Conservation (phyloP, 2,888 invertebrate species). For the Seira sanloemensis region DNA sequence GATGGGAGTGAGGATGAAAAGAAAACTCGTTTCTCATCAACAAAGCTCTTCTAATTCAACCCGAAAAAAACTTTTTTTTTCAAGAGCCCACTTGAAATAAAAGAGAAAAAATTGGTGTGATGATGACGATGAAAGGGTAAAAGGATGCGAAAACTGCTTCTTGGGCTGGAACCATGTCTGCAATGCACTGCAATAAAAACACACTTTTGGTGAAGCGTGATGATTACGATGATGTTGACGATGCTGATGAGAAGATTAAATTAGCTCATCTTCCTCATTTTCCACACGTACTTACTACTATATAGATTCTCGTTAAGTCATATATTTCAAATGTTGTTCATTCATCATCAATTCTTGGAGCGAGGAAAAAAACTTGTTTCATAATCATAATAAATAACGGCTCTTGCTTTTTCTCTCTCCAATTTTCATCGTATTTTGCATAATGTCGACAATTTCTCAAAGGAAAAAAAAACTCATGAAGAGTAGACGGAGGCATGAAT, state of each 20-base stretch:
- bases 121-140: neutral
- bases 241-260: conserved; percentile 22
- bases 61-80: neutral
- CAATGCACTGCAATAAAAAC: neutral
- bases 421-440: neutral
- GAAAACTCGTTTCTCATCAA: neutral
- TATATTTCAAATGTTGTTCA: conserved; percentile 1
- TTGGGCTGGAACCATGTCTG: neutral
- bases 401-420: neutral
- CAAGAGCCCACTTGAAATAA: neutral
- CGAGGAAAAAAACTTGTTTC: neutral
- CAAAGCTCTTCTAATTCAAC: neutral
- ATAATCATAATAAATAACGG: neutral
- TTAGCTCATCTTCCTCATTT: conserved; percentile 17
- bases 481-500: neutral
- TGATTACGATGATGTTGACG: conserved; percentile 7
- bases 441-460: conserved; percentile 17
- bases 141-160: neutral
- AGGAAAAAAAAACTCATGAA: neutral
- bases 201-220: neutral
- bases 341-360: neutral
- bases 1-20: neutral
- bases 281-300: conserved; percentile 3
- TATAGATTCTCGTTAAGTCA: neutral
- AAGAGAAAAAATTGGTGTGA: neutral